Conservation (phyloP, 92 coral and sea anemone genomes). For the Palythoa grandis region DNA sequence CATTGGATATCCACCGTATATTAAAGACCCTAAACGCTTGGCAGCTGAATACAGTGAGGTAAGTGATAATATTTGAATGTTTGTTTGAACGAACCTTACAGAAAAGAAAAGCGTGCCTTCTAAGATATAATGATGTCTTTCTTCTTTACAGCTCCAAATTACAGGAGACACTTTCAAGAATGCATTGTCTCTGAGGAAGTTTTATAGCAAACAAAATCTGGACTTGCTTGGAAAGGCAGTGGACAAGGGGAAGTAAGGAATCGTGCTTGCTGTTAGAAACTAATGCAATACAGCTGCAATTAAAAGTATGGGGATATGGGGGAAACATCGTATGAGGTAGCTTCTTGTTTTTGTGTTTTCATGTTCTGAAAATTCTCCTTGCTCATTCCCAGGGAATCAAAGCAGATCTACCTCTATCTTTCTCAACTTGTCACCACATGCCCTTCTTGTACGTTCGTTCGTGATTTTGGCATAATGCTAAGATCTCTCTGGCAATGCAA, state of each 20-base stretch:
- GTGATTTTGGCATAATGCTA: too few relatives aligned
- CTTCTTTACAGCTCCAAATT: conserved; percentile 8
- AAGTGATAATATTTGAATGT: background rate
- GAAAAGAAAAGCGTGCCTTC: background rate
- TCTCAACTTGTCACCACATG: too few relatives aligned
- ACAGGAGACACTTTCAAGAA: background rate
- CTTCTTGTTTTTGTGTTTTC: too few relatives aligned
- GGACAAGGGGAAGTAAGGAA: conserved; percentile 18
- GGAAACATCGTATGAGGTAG: too few relatives aligned
- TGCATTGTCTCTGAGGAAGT: background rate
- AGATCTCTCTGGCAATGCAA: too few relatives aligned
- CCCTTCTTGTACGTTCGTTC: too few relatives aligned
- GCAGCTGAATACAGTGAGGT: conserved; percentile 29
- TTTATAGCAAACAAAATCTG: conserved; percentile 25
- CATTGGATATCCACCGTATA: conserved; percentile 46
- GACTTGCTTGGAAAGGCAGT: conserved; percentile 20
- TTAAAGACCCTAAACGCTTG: conserved; percentile 26
- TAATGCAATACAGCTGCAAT: too few relatives aligned
- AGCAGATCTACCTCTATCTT: too few relatives aligned
- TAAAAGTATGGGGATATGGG: too few relatives aligned
- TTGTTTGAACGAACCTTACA: background rate
- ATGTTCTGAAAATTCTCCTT: too few relatives aligned
- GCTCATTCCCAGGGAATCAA: too few relatives aligned
- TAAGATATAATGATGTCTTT: background rate
- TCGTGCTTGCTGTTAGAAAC: background rate